Percentiles rank a stretch among this genome's conserved stretches.
Evolutionary conservation across 2,888 invertebrate genomes (phyloP).

Genomic region (Minunthozetes semirufus): DNA sequence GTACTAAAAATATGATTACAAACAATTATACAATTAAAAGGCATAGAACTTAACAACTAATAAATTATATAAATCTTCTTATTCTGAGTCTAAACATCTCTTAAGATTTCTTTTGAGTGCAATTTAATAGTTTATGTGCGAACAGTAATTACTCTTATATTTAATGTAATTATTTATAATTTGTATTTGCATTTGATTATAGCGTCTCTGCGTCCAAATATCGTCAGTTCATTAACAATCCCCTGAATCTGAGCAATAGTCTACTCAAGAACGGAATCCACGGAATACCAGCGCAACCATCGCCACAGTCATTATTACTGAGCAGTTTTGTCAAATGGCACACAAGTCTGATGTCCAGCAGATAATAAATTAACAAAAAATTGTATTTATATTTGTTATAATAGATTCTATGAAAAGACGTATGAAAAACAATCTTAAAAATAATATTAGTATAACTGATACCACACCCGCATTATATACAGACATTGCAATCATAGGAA

Average conservation of each 20-base stretch:
- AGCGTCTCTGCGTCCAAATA: constrained; percentile 9
- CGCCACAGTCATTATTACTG: background rate
- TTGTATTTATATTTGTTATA: background rate
- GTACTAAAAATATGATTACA: no score
- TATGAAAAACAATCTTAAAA: background rate
- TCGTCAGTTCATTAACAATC: background rate
- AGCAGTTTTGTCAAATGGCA: constrained; percentile 26
- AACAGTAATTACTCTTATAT: background rate
- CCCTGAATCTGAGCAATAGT: background rate
- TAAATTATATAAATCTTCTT: background rate
- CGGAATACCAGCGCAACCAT: background rate
- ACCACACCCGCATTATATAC: constrained; percentile 24
- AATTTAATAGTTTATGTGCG: background rate
- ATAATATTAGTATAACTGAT: constrained; percentile 18
- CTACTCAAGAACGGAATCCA: background rate
- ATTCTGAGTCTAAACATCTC: no score
- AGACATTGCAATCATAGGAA: background rate
- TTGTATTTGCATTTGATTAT: background rate
- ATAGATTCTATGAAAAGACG: background rate
- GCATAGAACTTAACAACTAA: no score
- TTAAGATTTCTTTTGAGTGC: background rate
- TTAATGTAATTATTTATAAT: constrained; percentile 6
- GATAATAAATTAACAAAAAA: constrained; percentile 16
- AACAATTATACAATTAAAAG: no score
- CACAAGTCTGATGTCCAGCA: constrained; percentile 17